Percentiles rank a stretch among this genome's conserved stretches.
These are phyloP conservation scores for Drosophila albomicans DNA, from an alignment of 1,140 invertebrate species.

Conservation along the genomic window DNA sequence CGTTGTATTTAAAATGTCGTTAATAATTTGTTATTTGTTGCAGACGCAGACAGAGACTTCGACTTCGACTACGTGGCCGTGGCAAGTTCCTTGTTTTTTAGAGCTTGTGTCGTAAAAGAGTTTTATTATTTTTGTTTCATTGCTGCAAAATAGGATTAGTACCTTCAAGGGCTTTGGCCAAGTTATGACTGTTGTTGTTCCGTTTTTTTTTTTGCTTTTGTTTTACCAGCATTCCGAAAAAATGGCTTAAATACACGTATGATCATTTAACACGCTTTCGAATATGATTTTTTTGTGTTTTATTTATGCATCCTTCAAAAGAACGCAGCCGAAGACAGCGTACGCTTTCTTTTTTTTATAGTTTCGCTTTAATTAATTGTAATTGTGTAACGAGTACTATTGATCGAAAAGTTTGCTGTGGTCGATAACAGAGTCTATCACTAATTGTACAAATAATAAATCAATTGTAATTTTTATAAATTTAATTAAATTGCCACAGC, in stretches of 20 bases:
- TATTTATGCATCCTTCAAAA: slow-evolving; percentile 1
- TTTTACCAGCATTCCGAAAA: slow-evolving; percentile 38
- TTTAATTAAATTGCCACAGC: too few species aligned
- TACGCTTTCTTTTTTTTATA: background rate
- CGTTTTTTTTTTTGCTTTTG: slow-evolving; percentile 30
- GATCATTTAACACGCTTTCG: slow-evolving; percentile 65
- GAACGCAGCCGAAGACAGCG: background rate
- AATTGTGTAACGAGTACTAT: background rate
- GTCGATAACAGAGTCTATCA: too few species aligned
- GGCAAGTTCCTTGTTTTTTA: slow-evolving; percentile 55
- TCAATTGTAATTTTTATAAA: too few species aligned
- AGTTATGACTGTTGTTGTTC: slow-evolving; percentile 33
- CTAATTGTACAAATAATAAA: too few species aligned
- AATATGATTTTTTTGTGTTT: slow-evolving; percentile 12
- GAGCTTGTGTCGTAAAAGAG: slow-evolving; percentile 74
- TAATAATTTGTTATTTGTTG: slow-evolving; percentile 79
- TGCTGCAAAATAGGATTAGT: slow-evolving; percentile 75
- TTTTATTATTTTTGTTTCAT: slow-evolving; percentile 79
- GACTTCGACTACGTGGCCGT: background rate
- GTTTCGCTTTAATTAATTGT: background rate
- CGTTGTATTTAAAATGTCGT: slow-evolving; percentile 83
- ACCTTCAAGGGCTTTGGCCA: slow-evolving; percentile 24
- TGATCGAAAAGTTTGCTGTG: too few species aligned
- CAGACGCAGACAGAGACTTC: slow-evolving; percentile 16
- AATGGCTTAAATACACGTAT: slow-evolving; percentile 46